Evolutionary conservation across 2,888 invertebrate species (phyloP).

Genomic region (Crossocerus cetratus): DNA sequence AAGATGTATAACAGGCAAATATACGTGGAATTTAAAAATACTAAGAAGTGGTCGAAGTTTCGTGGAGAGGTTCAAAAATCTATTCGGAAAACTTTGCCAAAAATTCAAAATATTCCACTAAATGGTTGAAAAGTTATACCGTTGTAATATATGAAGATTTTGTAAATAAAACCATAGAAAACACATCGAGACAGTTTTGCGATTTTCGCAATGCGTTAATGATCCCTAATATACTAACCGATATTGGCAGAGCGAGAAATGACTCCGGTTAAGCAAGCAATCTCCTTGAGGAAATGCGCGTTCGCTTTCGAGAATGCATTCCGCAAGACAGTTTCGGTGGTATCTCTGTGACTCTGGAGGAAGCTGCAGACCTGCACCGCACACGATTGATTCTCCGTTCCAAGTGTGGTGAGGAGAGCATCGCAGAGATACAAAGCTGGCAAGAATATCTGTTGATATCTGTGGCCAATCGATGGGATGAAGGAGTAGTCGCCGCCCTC

Average conservation of each 20-base stretch:
- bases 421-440: constrained; percentile 90
- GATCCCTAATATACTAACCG: background rate
- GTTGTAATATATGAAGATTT: too few relatives aligned
- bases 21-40: too few relatives aligned
- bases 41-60: too few relatives aligned
- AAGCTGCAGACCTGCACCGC: constrained; percentile 89
- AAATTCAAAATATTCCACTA: too few relatives aligned
- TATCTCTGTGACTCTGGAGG: constrained; percentile 88
- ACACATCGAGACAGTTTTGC: too few relatives aligned
- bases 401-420: constrained; percentile 88
- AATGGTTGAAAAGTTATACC: too few relatives aligned
- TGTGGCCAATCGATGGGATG: constrained; percentile 82
- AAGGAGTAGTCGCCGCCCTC: constrained; percentile 75
- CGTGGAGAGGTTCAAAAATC: too few relatives aligned
- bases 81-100: too few relatives aligned
- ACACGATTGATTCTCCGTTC: constrained; percentile 89
- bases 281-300: constrained; percentile 83
- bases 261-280: constrained; percentile 87
- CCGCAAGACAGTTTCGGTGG: constrained; percentile 87
- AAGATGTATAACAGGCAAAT: too few relatives aligned
- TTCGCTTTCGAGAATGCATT: constrained; percentile 84
- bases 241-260: constrained; percentile 83
- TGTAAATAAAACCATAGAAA: too few relatives aligned
- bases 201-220: background rate
- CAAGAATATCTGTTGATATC: constrained; percentile 90